Evolutionary conservation across 2,113 vertebrate species (phyloP), one percentile per base, ranked within the genome.

Genomic region (Catharus minimus): DNA sequence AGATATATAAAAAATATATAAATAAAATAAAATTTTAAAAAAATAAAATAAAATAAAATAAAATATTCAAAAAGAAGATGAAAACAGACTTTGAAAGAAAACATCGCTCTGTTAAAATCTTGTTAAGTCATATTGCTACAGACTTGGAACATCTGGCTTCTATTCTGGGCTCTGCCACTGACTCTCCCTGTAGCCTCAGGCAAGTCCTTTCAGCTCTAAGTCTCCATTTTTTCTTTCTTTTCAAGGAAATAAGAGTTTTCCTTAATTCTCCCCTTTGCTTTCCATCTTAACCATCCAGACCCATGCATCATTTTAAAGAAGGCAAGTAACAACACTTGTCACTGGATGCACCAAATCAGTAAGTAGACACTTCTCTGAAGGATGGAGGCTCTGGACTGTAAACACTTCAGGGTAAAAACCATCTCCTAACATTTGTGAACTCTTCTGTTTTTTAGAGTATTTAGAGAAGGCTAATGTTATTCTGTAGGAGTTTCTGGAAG

Each of bases 381-480:
- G 66, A 75, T 61, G 77, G 38, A 88, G 58, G 57, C 23, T 83
- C 65, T 84, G 62, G 57, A 41, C 38, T 87, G 62, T 73, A 66
- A 93, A 86, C 50, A 75, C 30, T 72, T 72, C 62, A 44, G 55
- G 41, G 66, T 79, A 87, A 88, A 92, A 83, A 93, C 62, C 52
- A 79, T 89, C 57, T 90, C 69, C 74, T 57, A 95, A 69, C 30
- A 85, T 86, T 93, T 90, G 62, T 88, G 81, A 93, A 93, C 46
- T 82, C 47, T 75, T 89, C 77, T 85, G 33, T 13, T 90, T 88
- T 88, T 92, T 26, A 62, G 86, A 81, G 69, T 82, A 75, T 77
- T 95, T 92, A 90, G 71, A 87, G 50, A 89, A 94, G 50, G 81
- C 73, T 95, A 94, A 95, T 95, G 73, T 78, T 86, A 92, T 90